phyloP scores from a whole-genome alignment of 1,140 invertebrate species.

The Polypedilum pembai region DNA sequence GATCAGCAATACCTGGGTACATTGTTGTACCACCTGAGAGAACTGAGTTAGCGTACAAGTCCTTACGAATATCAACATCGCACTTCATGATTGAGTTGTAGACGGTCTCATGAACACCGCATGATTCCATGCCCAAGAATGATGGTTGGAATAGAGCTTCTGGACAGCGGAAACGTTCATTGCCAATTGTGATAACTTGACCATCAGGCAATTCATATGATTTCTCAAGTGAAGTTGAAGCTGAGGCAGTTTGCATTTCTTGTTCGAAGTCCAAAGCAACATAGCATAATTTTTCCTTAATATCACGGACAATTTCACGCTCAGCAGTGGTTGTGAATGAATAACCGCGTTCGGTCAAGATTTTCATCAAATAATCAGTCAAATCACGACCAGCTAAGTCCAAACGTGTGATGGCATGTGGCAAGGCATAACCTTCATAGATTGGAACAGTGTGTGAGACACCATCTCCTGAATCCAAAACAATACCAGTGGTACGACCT shows the following conservation, averaged over 20 bases:
- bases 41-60: slow-evolving; percentile 76
- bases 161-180: slow-evolving; percentile 80
- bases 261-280: slow-evolving; percentile 76
- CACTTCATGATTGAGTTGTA: slow-evolving; percentile 89
- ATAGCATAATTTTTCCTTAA: slow-evolving; percentile 69
- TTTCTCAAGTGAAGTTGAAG: slow-evolving; percentile 71
- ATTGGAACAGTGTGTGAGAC: slow-evolving; percentile 77
- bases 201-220: slow-evolving; percentile 72
- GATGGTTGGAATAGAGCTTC: slow-evolving; percentile 78
- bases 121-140: slow-evolving; percentile 75
- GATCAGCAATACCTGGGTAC: slow-evolving; percentile 67
- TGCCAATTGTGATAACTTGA: slow-evolving; percentile 78
- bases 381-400: slow-evolving; percentile 71
- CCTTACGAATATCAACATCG: slow-evolving; percentile 80
- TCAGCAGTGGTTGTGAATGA: slow-evolving; percentile 56
- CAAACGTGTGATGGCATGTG: slow-evolving; percentile 69
- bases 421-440: slow-evolving; percentile 62
- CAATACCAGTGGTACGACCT: slow-evolving; percentile 73
- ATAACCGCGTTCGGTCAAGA: slow-evolving; percentile 57
- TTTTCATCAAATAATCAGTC: slow-evolving; percentile 66
- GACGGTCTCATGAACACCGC: slow-evolving; percentile 74
- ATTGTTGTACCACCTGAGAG: slow-evolving; percentile 77
- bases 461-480: slow-evolving; percentile 70
- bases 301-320: slow-evolving; percentile 67
- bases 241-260: slow-evolving; percentile 79